Evolutionary conservation across 2,113 vertebrate species (phyloP).

Genomic region (Rissa tridactyla): DNA sequence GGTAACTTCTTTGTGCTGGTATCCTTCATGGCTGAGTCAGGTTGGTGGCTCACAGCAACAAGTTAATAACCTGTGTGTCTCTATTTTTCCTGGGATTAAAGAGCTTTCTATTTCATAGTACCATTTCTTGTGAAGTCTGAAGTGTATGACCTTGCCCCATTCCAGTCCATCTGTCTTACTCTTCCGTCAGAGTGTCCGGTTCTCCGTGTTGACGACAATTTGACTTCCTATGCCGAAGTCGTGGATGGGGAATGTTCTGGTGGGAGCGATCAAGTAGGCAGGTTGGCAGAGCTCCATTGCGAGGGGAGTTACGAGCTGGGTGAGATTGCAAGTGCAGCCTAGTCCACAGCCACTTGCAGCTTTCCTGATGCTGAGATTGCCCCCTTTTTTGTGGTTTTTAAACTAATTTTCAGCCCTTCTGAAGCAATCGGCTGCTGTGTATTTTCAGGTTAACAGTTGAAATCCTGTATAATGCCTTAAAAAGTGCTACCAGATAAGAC

Average conservation of each 20-base stretch:
- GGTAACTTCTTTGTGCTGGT: not conserved
- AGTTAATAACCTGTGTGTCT: not conserved
- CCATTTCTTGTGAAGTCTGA: not conserved
- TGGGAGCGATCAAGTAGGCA: not conserved
- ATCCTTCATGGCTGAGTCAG: not conserved
- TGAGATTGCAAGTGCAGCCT: not conserved
- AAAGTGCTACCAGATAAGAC: slow-evolving; percentile 23
- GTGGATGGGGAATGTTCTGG: not conserved
- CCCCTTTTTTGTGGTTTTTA: not conserved
- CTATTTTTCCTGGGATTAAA: not conserved
- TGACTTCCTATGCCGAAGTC: accelerated
- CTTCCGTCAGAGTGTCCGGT: not conserved
- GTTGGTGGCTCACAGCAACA: not conserved
- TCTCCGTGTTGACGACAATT: not conserved
- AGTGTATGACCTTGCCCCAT: not conserved
- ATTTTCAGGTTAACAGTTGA: slow-evolving; percentile 15
- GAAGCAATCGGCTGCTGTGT: not conserved
- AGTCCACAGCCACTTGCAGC: not conserved
- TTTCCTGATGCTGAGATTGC: not conserved
- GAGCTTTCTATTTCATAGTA: not conserved
- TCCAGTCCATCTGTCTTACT: not conserved
- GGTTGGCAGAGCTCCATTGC: not conserved
- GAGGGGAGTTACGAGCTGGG: not conserved
- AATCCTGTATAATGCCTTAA: slow-evolving; percentile 6
- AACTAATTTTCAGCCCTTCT: not conserved